A percentile compares a stretch with the other conserved stretches of the same genome.
Evolutionary conservation across 2,888 invertebrate genomes (phyloP).

Genomic region (Ormyrus pomaceus): DNA sequence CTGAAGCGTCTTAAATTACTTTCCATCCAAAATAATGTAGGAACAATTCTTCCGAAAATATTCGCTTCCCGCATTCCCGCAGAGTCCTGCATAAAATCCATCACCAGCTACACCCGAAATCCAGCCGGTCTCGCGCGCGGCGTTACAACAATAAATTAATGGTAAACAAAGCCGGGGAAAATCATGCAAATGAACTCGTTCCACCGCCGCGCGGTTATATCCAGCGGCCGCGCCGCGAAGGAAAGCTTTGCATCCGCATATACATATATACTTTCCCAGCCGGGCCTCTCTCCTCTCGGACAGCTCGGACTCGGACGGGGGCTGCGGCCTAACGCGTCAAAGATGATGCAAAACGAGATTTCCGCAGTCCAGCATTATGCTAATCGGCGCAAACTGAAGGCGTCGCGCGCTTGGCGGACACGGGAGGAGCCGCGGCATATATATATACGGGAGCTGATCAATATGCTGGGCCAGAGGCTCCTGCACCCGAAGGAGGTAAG

Average conservation of each 20-base stretch:
- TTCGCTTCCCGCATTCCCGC: too few species aligned
- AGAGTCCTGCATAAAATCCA: too few species aligned
- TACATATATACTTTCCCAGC: conserved; percentile 17
- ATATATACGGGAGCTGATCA: conserved; percentile 25
- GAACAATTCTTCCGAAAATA: too few species aligned
- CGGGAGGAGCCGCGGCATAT: neutral
- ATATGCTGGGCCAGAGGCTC: conserved; percentile 3
- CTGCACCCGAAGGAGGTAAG: conserved; percentile 3
- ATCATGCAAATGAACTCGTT: neutral
- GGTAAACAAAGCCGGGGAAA: neutral
- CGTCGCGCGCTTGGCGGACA: conserved; percentile 2
- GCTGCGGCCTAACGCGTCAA: neutral
- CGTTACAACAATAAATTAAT: neutral
- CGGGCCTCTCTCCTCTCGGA: neutral
- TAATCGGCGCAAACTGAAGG: conserved; percentile 34
- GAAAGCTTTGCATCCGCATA: too few species aligned
- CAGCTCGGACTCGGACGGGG: neutral
- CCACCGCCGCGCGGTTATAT: neutral
- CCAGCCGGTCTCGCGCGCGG: too few species aligned
- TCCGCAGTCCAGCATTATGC: conserved; percentile 43
- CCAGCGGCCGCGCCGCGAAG: too few species aligned
- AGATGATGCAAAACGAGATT: conserved; percentile 31
- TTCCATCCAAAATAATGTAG: too few species aligned
- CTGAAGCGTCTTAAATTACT: too few species aligned
- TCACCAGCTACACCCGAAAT: too few species aligned